phyloP scores from a whole-genome alignment of 2,888 invertebrate genomes.

The Drosophila paramelanica region DNA sequence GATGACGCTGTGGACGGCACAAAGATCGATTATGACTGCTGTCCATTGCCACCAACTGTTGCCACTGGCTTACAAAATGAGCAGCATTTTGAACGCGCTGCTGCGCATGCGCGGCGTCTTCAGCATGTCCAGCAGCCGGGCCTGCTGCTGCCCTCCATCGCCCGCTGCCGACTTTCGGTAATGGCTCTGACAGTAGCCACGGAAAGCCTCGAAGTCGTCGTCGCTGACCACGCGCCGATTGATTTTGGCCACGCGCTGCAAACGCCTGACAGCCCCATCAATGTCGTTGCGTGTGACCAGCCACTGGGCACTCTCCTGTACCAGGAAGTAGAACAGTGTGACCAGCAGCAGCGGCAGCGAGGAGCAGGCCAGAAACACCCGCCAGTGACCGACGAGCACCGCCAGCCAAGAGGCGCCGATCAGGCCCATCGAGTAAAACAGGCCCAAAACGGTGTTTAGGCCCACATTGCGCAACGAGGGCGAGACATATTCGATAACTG shows the following conservation, averaged over 20 bases:
- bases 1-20: slow-evolving; percentile 85
- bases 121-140: slow-evolving; percentile 84
- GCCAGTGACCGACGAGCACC: slow-evolving; percentile 85
- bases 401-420: slow-evolving; percentile 86
- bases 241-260: slow-evolving; percentile 86
- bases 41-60: background rate
- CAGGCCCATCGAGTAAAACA: slow-evolving; percentile 86
- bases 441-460: slow-evolving; percentile 86
- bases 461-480: slow-evolving; percentile 87
- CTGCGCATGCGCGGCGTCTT: slow-evolving; percentile 86
- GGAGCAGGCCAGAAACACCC: slow-evolving; percentile 85
- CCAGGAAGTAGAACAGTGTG: slow-evolving; percentile 85
- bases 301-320: slow-evolving; percentile 85
- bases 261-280: slow-evolving; percentile 86
- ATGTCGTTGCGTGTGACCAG: slow-evolving; percentile 86
- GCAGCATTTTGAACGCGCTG: slow-evolving; percentile 86
- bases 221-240: slow-evolving; percentile 85
- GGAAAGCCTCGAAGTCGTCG: slow-evolving; percentile 66
- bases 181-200: slow-evolving; percentile 79
- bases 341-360: slow-evolving; percentile 85
- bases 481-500: slow-evolving; percentile 87
- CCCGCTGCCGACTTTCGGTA: slow-evolving; percentile 85
- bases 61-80: slow-evolving; percentile 86
- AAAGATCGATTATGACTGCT: background rate
- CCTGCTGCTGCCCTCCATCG: slow-evolving; percentile 28